Evolutionary conservation across 2,797 vertebrate species (phyloP), one percentile per base, ranked within the genome.

Genomic region (Lemur catta): DNA sequence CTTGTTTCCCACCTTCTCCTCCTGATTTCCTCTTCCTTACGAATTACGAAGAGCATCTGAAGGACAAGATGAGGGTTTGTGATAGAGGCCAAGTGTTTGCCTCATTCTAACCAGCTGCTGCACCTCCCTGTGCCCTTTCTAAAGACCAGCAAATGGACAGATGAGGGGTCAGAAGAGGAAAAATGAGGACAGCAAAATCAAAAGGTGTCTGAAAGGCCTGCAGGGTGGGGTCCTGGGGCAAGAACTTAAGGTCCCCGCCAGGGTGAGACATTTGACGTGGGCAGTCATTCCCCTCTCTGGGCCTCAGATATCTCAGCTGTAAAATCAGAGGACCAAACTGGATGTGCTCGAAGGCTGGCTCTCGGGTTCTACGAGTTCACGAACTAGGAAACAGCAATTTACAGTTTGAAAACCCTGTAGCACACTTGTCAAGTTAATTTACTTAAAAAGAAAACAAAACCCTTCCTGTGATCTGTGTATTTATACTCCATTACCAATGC

Each of bases 401-500:
- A 46, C 78, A 38, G 41, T 43, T 18, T 59, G 48, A 93, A 90
- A 95, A 91, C 41, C 13, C n/a, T 9, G n/a, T 6, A 67, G 74
- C 81, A 69, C 0, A 1, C n/a, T 84, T 86, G 89, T 69, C 69
- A 89, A 86, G 59, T 84, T 84, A 72, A 95, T 93, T 95, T 95
- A 84, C 80, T 74, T 50, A 69, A 74, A 89, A 67, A 46, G 33
- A 33, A 38, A 59, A 46, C 10, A 46, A 46, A 38, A 8, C 59
- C 41, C 85, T 88, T 85, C n/a, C 79, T 89, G 52, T 9, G 61
- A 89, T 94, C 69, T 63, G 30, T 93, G 33, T 92, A 74, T 93
- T 96, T 91, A 75, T 94, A 89, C 63, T 26, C n/a, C 82, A 63
- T 92, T 94, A 65, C 65, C 35, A 78, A 52, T 74, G 57, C 84